phyloP scores from a whole-genome alignment of 1,140 invertebrate species.

The Drosophila nikananu region DNA sequence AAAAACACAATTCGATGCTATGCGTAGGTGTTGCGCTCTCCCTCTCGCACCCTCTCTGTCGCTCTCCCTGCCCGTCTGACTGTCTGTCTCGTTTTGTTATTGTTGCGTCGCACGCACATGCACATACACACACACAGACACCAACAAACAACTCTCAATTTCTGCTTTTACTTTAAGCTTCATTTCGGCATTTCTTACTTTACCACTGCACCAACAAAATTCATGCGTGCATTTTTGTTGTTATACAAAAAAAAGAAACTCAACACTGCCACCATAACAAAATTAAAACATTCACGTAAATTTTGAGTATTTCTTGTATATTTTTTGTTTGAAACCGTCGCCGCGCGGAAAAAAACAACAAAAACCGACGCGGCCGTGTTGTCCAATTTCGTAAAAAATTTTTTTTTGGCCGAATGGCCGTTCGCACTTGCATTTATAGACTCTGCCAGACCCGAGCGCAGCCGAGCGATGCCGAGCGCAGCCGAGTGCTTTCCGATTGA shows the following conservation, averaged over 20 bases:
- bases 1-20: slow-evolving; percentile 12
- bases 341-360: slow-evolving; percentile 12
- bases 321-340: slow-evolving; percentile 12
- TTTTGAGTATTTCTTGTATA: slow-evolving; percentile 1
- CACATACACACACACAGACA: slow-evolving; percentile 33
- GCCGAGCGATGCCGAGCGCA: too few species aligned
- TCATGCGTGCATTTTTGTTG: slow-evolving; percentile 2
- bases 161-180: slow-evolving; percentile 79
- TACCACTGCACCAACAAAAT: slow-evolving; percentile 27
- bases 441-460: background rate
- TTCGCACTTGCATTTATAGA: background rate
- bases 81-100: slow-evolving; percentile 15
- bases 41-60: slow-evolving; percentile 1
- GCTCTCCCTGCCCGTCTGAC: slow-evolving; percentile 8
- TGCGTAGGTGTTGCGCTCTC: slow-evolving; percentile 68
- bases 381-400: background rate
- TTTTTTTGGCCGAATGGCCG: background rate
- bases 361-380: slow-evolving; percentile 1
- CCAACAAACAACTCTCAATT: slow-evolving; percentile 75
- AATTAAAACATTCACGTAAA: slow-evolving; percentile 7
- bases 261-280: slow-evolving; percentile 10
- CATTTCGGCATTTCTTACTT: slow-evolving; percentile 60
- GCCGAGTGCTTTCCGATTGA: too few species aligned
- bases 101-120: slow-evolving; percentile 21
- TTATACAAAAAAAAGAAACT: slow-evolving; percentile 7